Conservation (phyloP, 2,797 vertebrate genomes). For the Thamnophis elegans region DNA sequence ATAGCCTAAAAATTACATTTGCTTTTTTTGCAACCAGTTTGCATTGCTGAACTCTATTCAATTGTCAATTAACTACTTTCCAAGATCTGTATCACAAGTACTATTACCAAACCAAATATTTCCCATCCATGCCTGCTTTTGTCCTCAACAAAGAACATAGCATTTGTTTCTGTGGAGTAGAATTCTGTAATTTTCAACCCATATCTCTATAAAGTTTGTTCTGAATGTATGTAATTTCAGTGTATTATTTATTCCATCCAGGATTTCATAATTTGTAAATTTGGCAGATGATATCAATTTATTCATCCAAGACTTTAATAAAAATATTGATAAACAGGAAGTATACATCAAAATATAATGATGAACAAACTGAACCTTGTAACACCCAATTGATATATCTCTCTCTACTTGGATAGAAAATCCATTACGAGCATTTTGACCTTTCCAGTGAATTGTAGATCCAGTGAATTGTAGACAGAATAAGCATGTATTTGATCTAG, state of each 20-base stretch:
- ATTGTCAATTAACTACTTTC: background rate
- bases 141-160: background rate
- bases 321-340: background rate
- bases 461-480: too few species aligned
- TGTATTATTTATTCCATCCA: background rate
- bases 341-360: background rate
- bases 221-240: background rate
- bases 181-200: background rate
- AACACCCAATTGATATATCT: background rate
- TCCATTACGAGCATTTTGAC: background rate
- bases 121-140: background rate
- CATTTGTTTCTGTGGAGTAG: background rate
- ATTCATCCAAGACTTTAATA: background rate
- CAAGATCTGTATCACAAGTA: background rate
- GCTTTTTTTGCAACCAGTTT: background rate
- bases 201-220: background rate
- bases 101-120: background rate
- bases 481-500: background rate
- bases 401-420: background rate
- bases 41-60: background rate
- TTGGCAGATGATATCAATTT: background rate
- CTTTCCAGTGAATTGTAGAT: background rate
- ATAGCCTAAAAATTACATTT: background rate
- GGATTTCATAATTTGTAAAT: background rate
- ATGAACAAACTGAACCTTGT: background rate